Conservation (phyloP, 1,140 invertebrate genomes). For the Yoshiicerus persimilis region DNA sequence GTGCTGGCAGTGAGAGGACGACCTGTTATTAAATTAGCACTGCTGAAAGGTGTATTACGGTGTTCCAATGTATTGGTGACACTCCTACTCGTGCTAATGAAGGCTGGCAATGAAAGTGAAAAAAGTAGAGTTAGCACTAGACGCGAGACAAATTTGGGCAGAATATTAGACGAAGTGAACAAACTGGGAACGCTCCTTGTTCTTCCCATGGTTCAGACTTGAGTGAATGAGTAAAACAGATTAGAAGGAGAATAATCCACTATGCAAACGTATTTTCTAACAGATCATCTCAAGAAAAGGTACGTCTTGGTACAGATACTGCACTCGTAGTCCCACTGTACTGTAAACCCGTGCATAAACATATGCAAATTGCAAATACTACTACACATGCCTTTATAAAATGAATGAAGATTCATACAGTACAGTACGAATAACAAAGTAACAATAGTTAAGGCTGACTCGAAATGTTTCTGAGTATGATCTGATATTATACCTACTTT, state of each 20-base stretch:
- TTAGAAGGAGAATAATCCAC: too few relatives aligned
- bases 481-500: not conserved
- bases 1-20: not conserved
- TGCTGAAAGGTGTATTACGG: not conserved
- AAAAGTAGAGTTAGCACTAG: not conserved
- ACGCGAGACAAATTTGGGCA: not conserved
- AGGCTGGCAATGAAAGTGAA: not conserved
- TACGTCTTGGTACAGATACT: not conserved
- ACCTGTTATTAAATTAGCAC: not conserved
- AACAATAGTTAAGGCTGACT: too few relatives aligned
- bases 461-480: not conserved
- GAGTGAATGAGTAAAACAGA: not conserved
- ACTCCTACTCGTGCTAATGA: not conserved
- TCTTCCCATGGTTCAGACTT: constrained; percentile 11
- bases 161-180: not conserved
- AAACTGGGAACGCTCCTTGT: constrained; percentile 1
- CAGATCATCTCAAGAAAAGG: not conserved
- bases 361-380: not conserved
- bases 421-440: too few relatives aligned
- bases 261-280: not conserved
- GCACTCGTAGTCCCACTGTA: not conserved
- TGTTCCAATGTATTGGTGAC: not conserved
- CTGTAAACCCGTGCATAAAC: not conserved
- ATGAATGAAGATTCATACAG: not conserved
- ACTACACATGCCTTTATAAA: not conserved